Conservation (phyloP, 2,113 vertebrate species). For the Paramormyrops kingsleyae region DNA sequence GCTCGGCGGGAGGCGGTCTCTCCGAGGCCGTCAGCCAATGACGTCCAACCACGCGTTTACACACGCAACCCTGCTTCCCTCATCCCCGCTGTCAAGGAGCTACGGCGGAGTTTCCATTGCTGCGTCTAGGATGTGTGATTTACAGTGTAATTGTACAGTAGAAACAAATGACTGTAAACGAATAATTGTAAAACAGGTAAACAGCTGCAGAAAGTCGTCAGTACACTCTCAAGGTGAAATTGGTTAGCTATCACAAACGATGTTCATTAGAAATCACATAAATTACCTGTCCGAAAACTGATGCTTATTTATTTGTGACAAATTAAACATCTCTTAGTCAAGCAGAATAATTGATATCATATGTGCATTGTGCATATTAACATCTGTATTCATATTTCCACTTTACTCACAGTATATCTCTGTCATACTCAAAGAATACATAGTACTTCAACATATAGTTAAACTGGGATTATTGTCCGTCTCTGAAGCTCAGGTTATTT, state of each 20-base stretch:
- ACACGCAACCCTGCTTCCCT: background rate
- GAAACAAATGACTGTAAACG: background rate
- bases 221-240: background rate
- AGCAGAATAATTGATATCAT: background rate
- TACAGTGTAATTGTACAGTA: background rate
- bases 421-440: background rate
- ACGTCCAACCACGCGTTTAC: slow-evolving; percentile 54
- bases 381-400: background rate
- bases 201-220: too few species aligned
- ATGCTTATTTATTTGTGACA: background rate
- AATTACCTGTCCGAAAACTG: background rate
- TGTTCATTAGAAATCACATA: background rate
- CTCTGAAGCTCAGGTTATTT: background rate
- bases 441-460: background rate
- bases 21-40: slow-evolving; percentile 40
- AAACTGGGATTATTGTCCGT: background rate
- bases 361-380: background rate
- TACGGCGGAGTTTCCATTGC: background rate
- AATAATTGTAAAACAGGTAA: background rate
- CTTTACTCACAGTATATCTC: background rate
- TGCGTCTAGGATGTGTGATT: background rate
- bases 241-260: background rate
- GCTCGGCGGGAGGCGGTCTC: slow-evolving; percentile 26
- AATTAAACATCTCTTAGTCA: background rate
- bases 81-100: background rate